Conservation (phyloP, 64 coral and sea anemone species). For the Actinia equina region DNA sequence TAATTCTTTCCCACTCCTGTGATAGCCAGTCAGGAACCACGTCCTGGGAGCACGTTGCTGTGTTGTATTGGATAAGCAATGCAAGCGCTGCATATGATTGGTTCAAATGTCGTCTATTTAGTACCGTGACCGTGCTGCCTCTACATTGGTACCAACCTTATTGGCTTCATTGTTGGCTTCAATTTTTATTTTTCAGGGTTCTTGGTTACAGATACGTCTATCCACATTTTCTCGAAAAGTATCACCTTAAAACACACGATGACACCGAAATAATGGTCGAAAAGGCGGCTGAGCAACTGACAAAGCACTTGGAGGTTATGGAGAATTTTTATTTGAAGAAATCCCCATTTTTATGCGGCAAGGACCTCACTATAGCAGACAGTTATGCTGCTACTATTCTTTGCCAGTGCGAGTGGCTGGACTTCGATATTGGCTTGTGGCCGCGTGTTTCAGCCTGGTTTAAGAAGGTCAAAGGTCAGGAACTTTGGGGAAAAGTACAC, state of each 20-base stretch:
- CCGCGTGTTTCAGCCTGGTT: conserved; percentile 60
- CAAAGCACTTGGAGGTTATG: conserved; percentile 56
- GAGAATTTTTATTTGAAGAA: conserved; percentile 57
- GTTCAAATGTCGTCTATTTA: not conserved
- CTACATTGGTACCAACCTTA: not conserved
- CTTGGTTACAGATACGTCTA: conserved; percentile 72
- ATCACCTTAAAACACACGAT: conserved; percentile 37
- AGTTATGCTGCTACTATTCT: conserved; percentile 70
- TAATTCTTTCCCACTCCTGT: too few species aligned
- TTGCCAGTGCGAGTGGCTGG: conserved; percentile 64
- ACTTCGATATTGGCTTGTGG: conserved; percentile 64
- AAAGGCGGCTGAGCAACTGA: conserved; percentile 44
- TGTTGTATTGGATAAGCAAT: not conserved
- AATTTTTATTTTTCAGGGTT: conserved; percentile 19
- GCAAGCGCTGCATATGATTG: not conserved
- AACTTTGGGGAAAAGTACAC: conserved; percentile 50
- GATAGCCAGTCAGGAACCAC: too few species aligned
- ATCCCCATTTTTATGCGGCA: conserved; percentile 59
- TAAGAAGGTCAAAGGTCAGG: conserved; percentile 62
- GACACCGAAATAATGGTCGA: conserved; percentile 70
- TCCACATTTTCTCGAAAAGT: conserved; percentile 72
- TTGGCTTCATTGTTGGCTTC: not conserved
- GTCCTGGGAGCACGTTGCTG: too few species aligned
- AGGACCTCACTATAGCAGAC: conserved; percentile 67
- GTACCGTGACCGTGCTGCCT: too few species aligned